Conservation (phyloP, 1,140 invertebrate species). For the Trialeurodes vaporariorum region DNA sequence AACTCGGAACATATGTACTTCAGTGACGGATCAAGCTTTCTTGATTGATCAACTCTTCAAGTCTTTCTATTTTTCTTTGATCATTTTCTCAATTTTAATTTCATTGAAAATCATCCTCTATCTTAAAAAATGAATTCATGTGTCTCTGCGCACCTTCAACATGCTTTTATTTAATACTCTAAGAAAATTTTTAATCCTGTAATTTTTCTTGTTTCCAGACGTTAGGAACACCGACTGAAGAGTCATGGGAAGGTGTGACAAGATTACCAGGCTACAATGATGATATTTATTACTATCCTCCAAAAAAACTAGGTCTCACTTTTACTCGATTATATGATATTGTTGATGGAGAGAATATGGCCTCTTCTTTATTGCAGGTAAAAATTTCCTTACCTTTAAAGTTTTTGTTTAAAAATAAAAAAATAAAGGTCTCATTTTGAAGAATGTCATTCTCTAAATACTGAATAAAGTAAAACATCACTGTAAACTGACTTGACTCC, state of each 20-base stretch:
- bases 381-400: conserved; percentile 14
- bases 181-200: no score
- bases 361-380: conserved; percentile 61
- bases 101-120: no score
- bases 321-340: conserved; percentile 82
- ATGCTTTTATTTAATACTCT: no score
- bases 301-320: conserved; percentile 65
- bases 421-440: no score
- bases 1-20: no score
- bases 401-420: no score
- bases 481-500: background rate
- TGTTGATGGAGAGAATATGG: conserved; percentile 75
- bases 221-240: conserved; percentile 81
- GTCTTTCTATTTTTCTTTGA: no score
- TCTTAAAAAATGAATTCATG: no score
- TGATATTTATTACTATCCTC: conserved; percentile 53
- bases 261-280: conserved; percentile 69
- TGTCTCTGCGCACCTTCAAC: no score
- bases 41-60: no score
- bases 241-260: conserved; percentile 79
- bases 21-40: no score
- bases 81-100: no score
- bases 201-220: conserved; percentile 43
- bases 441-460: background rate
- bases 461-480: background rate